Evolutionary conservation across 2,113 vertebrate genomes (phyloP), one percentile per base, ranked within the genome.

Genomic region (Trinectes maculatus): DNA sequence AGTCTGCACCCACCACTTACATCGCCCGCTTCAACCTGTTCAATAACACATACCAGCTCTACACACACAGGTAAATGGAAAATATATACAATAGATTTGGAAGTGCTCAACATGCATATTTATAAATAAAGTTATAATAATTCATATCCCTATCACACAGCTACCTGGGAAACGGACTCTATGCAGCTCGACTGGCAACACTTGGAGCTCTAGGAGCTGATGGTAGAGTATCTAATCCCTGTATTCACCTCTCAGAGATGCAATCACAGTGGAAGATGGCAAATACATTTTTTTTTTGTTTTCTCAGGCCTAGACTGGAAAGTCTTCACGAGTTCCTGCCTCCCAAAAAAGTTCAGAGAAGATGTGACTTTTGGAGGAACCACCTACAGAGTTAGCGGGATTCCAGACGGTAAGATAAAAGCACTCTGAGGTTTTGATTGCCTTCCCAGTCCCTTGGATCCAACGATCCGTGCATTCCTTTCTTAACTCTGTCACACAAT

Each of bases 161-260:
- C 88, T 99, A 99, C 88, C 91, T 99, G 88, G 96, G 96, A 44
- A 95, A 98, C 89, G 98, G 98, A 84, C 88, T 99, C 54, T 93
- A 93, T 86, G 96, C 94, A 29, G 96, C 95, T 80, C 94, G 97
- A 79, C 86, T 97, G 44, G 95, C 95, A 58, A 95, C 94, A 0
- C 92, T 99, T 56, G 96, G 96, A 84, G 98, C 96, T 46, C 91
- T 96, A 72, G 93, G 94, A 77, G 88, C 87, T 29, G 92, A 95
- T 92, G 96, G 98, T 98, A 94, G 4, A 55, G 53, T 31, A 42
- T 59, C 49, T 33, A 21, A 3, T 4, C 29, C 31, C 18, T 49
- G 51, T 40, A 8, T 34, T 60, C 18, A 58, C 26, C 0, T 61
- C 13, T 33, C 15, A 24, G 13, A 39, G n/a, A 33, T 8, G 4